Evolutionary conservation across 2,113 vertebrate species (phyloP).

Genomic region (Pseudonaja textilis): DNA sequence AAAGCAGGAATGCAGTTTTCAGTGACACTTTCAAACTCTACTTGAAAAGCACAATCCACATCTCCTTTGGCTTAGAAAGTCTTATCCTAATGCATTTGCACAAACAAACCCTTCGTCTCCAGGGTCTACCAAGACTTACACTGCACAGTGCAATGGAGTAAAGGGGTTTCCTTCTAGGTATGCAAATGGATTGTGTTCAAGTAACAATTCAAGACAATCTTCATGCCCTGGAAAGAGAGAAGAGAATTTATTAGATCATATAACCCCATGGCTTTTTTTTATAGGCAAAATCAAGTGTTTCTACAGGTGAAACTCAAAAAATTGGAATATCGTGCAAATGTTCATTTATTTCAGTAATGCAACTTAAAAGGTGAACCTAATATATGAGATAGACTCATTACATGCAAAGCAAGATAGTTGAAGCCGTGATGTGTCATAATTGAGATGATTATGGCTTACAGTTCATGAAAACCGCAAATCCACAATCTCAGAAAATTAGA

Average conservation of each 20-base stretch:
- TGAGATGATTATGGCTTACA: too few relatives aligned
- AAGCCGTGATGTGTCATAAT: too few relatives aligned
- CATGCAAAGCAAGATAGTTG: too few relatives aligned
- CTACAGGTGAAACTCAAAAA: neutral
- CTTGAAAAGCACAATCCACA: neutral
- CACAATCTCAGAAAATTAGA: too few relatives aligned
- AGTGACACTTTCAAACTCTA: neutral
- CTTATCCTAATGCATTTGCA: neutral
- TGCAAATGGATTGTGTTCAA: constrained; percentile 91
- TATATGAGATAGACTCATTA: too few relatives aligned
- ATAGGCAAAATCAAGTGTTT: neutral
- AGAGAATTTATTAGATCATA: neutral
- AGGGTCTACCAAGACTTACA: constrained; percentile 73
- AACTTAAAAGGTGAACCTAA: too few relatives aligned
- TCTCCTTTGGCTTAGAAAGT: neutral
- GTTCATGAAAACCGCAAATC: too few relatives aligned
- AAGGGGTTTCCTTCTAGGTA: constrained; percentile 91
- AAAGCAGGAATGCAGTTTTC: too few relatives aligned
- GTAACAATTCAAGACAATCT: constrained; percentile 95
- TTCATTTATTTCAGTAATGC: too few relatives aligned
- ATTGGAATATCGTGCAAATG: too few relatives aligned
- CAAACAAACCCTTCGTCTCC: neutral
- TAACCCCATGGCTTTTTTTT: neutral
- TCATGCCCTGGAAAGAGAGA: constrained; percentile 78
- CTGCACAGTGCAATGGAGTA: constrained; percentile 96